These are phyloP conservation scores for Melospiza georgiana DNA, from an alignment of 2,113 vertebrate genomes.

Conservation along the genomic window DNA sequence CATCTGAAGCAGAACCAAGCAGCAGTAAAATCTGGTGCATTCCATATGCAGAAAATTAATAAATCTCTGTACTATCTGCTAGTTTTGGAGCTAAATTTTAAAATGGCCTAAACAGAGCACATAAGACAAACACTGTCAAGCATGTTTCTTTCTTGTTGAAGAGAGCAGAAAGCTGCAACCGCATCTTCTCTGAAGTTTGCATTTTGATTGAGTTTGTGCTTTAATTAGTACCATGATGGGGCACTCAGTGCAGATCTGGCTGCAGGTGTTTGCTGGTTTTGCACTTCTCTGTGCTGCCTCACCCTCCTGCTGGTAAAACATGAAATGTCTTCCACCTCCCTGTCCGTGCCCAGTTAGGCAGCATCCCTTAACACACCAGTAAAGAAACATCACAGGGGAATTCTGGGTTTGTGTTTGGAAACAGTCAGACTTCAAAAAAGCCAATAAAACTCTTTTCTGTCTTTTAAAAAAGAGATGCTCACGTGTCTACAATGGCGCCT, in stretches of 20 bases:
- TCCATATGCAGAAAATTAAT: not conserved
- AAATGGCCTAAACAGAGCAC: not conserved
- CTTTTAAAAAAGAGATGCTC: not conserved
- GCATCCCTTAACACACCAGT: not conserved
- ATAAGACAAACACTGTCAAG: not conserved
- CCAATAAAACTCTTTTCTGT: not conserved
- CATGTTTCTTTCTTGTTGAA: not conserved
- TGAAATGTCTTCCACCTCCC: rapidly evolving
- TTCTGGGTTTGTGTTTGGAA: not conserved
- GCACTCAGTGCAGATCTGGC: not conserved
- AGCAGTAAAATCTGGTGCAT: not conserved
- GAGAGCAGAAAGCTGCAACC: not conserved
- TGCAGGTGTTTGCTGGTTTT: not conserved
- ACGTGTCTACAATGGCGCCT: not conserved
- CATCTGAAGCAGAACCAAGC: not conserved
- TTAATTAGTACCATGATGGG: not conserved
- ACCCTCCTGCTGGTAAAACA: not conserved
- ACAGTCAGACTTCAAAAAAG: not conserved
- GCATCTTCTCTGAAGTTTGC: not conserved
- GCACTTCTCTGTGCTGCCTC: not conserved
- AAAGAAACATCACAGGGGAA: not conserved
- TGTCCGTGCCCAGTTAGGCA: not conserved
- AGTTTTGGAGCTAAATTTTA: not conserved
- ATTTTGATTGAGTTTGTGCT: not conserved
- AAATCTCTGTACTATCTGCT: not conserved